Evolutionary conservation across 2,888 invertebrate species (phyloP), one percentile per base, ranked within the genome.

Genomic region (Drosophila tanythrix): DNA sequence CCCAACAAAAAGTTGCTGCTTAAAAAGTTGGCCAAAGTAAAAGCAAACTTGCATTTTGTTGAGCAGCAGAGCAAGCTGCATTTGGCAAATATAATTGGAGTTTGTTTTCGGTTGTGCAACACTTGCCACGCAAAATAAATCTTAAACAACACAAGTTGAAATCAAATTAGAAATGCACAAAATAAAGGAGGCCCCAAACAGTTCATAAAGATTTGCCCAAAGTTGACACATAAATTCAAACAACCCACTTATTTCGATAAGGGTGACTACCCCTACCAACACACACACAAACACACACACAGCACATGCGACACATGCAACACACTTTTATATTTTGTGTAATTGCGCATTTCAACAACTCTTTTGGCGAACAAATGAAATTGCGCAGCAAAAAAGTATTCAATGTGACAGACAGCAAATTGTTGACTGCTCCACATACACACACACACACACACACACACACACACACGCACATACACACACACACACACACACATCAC

Each of bases 311-410:
- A 52, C 56, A 74, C 57, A 40, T 75, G 66, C 56, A 56, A 60
- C 43, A 67, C 33, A 64, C 21, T 74, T 79, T 74, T 60, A 58
- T 57, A 64, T 70, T 57, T 51, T 66, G 25, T 57, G 57, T 66
- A 75, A 80, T 76, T 76, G 61, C 76, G 70, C 56, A 68, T 72
- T 76, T 81, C 72, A 83, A 70, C 69, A 76, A 80, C 83, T 75
- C 71, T 66, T 57, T 71, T 62, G 64, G 64, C 50, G 58, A 61
- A 60, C 72, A 66, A 69, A 77, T 81, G 73, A 76, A 64, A 66
- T 61, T 78, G 52, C 64, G 46, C 35, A 50, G 48, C 43, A 40
- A 52, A 56, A 50, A 50, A 61, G 51, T 52, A 65, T 79, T 74
- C 64, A 74, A 68, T 64, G 64, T 75, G 83, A 61, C 80, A 75